Evolutionary conservation across 2,888 invertebrate species (phyloP), one percentile per base, ranked within the genome.

Genomic region (Synergus laeviventris): DNA sequence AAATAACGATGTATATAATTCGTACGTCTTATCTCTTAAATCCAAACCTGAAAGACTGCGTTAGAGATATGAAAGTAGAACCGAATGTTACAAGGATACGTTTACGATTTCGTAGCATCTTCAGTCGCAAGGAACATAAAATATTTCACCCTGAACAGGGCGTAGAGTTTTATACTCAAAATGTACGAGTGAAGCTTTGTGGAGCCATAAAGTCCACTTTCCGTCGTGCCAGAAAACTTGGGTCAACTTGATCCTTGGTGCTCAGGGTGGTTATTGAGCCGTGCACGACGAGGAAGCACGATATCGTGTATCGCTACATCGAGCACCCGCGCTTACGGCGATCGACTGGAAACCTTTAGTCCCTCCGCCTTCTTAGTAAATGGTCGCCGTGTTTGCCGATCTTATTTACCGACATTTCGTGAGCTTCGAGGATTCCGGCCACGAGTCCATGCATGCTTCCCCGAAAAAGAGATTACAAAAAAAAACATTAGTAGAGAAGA

Each of bases 301-400:
- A 87, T 87, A 87, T 87, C 87, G 84, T 82, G 84, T 85, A 87
- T 87, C 87, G 86, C 83, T 85, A 84, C 85, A 84, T 86, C 85
- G 84, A 85, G 84, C 87, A 84, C 80, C 87, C 85, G 85, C 84
- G 84, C 84, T 84, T 83, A 86, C 87, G 84, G 81, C 83, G 86
- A 87, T 87, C 87, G 87, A 87, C 86, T 86, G 85, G 87, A 87
- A 87, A 87, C 85, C 86, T 86, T 85, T 84, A 86, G 85, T 83
- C 83, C 85, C 80, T 80, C 77, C 64, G 54, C 60, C 45, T 74
- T 49, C 75, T 79, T 77, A 83, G 86, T 86, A 84, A 86, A 86
- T 87, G 85, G 83, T 85, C 82, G 79, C 81, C 81, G 80, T 82
- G 82, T 84, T 84, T 83, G 81, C 83, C 84, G 84, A 86, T 86